Evolutionary conservation across 1,140 invertebrate genomes (phyloP).

Genomic region (Rhyzopertha dominica): DNA sequence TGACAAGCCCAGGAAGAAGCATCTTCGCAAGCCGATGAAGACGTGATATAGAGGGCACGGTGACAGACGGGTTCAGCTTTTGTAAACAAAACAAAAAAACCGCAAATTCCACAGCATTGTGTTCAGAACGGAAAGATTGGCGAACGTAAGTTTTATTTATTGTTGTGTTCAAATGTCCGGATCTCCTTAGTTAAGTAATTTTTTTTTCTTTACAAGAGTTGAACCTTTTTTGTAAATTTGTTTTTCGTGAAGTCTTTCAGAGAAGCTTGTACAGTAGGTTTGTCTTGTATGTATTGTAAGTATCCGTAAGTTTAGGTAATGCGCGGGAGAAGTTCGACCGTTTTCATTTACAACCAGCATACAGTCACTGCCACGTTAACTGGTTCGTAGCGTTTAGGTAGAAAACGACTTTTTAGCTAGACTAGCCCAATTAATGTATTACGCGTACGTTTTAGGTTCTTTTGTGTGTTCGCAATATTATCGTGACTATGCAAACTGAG

Average conservation of each 20-base stretch:
- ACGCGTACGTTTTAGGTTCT: constrained; percentile 8
- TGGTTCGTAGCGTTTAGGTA: constrained; percentile 13
- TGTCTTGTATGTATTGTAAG: constrained; percentile 26
- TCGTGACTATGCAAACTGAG: not conserved
- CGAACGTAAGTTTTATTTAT: not conserved
- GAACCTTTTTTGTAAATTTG: constrained; percentile 14
- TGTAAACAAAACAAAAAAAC: not conserved
- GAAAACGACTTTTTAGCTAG: too few species aligned
- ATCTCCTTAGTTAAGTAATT: not conserved
- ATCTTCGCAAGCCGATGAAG: constrained; percentile 24
- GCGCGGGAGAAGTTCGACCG: constrained; percentile 12
- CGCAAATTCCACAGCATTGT: not conserved
- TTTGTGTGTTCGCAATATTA: constrained; percentile 1
- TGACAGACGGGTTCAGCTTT: not conserved
- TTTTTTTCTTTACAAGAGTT: not conserved
- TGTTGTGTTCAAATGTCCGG: not conserved
- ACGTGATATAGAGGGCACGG: constrained; percentile 24
- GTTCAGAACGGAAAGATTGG: too few species aligned
- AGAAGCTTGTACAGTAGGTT: constrained; percentile 23
- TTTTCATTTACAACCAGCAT: constrained; percentile 22
- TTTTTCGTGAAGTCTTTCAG: constrained; percentile 26
- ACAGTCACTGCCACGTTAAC: constrained; percentile 21
- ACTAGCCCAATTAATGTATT: constrained; percentile 13
- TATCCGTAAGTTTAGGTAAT: constrained; percentile 18
- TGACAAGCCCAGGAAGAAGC: constrained; percentile 20